These are phyloP conservation scores for Zootermopsis nevadensis DNA, from an alignment of 2,888 invertebrate genomes.

Conservation along the genomic window DNA sequence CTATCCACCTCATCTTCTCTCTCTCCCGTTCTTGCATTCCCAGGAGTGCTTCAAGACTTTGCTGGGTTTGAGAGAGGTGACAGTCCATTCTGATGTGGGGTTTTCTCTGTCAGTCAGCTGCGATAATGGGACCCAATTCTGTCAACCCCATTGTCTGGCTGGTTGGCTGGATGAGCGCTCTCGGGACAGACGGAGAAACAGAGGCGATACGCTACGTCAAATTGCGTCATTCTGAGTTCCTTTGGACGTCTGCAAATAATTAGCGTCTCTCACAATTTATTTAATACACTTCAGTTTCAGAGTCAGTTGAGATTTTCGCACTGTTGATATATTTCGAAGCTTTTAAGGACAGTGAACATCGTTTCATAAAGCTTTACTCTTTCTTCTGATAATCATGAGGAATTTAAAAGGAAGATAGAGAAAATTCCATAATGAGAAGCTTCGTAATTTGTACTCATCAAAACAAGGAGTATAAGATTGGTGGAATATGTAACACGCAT, in stretches of 20 bases:
- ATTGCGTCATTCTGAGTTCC: too few relatives aligned
- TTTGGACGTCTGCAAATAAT: conserved; percentile 27
- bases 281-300: not conserved
- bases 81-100: conserved; percentile 49
- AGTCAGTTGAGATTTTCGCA: too few relatives aligned
- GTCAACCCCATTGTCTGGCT: conserved; percentile 37
- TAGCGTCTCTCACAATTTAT: conserved; percentile 12
- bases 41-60: conserved; percentile 40
- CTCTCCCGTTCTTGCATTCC: conserved; percentile 21
- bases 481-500: too few relatives aligned
- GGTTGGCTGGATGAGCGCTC: conserved; percentile 25
- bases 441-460: too few relatives aligned
- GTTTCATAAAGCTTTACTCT: too few relatives aligned
- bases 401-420: too few relatives aligned
- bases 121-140: conserved; percentile 47
- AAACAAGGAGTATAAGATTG: too few relatives aligned
- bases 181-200: not conserved
- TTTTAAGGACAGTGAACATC: too few relatives aligned
- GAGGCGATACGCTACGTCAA: not conserved
- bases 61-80: conserved; percentile 44
- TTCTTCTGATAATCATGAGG: too few relatives aligned
- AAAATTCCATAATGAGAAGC: too few relatives aligned
- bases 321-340: too few relatives aligned
- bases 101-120: conserved; percentile 44
- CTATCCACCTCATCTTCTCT: conserved; percentile 20